Evolutionary conservation across 2,113 vertebrate species (phyloP).

Genomic region (Neodon shergylaensis): DNA sequence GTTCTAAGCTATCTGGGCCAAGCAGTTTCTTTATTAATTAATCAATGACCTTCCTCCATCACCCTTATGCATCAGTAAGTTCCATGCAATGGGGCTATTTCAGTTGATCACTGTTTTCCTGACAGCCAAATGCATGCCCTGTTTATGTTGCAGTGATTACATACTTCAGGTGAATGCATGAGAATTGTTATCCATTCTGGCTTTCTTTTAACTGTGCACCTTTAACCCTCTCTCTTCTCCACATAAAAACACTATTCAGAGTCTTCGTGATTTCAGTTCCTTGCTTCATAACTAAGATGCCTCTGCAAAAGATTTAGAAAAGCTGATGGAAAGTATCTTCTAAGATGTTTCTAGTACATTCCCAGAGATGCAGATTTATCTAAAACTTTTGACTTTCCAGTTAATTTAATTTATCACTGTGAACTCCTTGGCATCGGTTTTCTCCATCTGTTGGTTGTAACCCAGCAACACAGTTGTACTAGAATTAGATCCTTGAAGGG

Average conservation of each 20-base stretch:
- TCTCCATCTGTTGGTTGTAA: constrained; percentile 2
- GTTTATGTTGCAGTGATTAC: not conserved
- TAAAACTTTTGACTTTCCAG: constrained; percentile 20
- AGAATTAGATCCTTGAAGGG: not conserved
- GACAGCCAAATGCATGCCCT: not conserved
- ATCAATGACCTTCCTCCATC: too few relatives aligned
- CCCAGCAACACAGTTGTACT: not conserved
- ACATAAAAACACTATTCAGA: not conserved
- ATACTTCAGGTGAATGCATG: not conserved
- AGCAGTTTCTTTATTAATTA: too few relatives aligned
- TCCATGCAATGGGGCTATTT: not conserved
- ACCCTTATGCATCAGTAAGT: not conserved
- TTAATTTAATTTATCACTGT: not conserved
- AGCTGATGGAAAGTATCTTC: not conserved
- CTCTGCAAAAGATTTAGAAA: constrained; percentile 31
- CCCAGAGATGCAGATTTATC: constrained; percentile 31
- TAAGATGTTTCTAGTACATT: constrained; percentile 46
- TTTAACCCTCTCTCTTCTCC: not conserved
- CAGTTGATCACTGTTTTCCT: not conserved
- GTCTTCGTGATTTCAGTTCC: not conserved
- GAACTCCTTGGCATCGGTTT: not conserved
- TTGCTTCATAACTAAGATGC: not conserved
- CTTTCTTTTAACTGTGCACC: not conserved
- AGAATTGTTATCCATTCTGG: not conserved
- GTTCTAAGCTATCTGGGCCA: too few relatives aligned